phyloP scores from a whole-genome alignment of 2,888 invertebrate genomes.

The Hyppa rectilinea region DNA sequence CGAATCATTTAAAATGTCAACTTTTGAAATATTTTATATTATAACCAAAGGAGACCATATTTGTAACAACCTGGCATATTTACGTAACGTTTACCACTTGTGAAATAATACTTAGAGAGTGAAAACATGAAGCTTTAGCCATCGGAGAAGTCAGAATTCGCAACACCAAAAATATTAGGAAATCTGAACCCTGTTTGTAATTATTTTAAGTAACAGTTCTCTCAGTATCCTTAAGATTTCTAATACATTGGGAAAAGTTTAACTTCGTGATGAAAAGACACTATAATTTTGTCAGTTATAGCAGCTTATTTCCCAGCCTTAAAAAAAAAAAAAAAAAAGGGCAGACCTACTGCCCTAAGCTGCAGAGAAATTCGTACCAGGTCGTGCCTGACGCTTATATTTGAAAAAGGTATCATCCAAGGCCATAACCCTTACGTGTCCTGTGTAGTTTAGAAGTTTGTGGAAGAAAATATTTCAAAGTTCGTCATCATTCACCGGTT shows the following conservation, averaged over 20 bases:
- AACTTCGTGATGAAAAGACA: slow-evolving; percentile 8
- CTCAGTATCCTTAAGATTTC: background rate
- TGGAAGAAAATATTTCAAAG: background rate
- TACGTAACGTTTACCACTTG: slow-evolving; percentile 3
- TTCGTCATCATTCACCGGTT: background rate
- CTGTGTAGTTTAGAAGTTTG: background rate
- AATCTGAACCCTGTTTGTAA: background rate
- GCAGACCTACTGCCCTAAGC: slow-evolving; percentile 15
- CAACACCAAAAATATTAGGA: background rate
- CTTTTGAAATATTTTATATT: slow-evolving; percentile 6
- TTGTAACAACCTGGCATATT: slow-evolving; percentile 10
- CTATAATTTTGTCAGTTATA: no score
- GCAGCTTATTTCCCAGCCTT: no score
- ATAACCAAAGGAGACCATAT: background rate
- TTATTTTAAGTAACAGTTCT: no score
- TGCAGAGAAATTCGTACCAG: slow-evolving; percentile 44
- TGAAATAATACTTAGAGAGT: background rate
- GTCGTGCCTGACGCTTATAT: slow-evolving; percentile 49
- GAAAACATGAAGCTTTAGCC: background rate
- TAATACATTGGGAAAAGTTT: background rate
- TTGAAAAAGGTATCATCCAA: slow-evolving; percentile 22
- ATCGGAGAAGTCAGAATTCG: background rate
- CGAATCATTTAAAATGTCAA: slow-evolving; percentile 23
- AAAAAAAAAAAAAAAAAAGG: no score
- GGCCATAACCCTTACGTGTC: slow-evolving; percentile 6